Evolutionary conservation across 1,140 invertebrate species (phyloP).

Genomic region (Carposina sasakii): DNA sequence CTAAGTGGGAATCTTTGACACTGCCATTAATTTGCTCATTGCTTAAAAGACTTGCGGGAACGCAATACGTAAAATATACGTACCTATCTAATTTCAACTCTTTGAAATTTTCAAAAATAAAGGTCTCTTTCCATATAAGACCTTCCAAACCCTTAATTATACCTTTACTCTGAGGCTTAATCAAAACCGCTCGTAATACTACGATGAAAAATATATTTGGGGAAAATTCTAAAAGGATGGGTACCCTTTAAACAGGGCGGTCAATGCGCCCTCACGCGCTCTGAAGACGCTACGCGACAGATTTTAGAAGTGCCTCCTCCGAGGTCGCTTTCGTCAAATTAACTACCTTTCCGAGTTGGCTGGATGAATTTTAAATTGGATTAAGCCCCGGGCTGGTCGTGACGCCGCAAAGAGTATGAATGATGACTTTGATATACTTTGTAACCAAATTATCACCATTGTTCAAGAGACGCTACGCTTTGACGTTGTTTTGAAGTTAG

Average conservation of each 20-base stretch:
- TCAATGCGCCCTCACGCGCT: conserved; percentile 56
- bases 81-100: too few relatives aligned
- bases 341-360: conserved; percentile 46
- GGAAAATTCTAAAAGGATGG: too few relatives aligned
- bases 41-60: too few relatives aligned
- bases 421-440: conserved; percentile 48
- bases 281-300: conserved; percentile 37
- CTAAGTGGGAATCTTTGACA: too few relatives aligned
- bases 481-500: neutral
- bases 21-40: too few relatives aligned
- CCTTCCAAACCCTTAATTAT: too few relatives aligned
- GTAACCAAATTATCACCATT: conserved; percentile 19
- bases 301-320: conserved; percentile 35
- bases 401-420: conserved; percentile 63
- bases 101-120: too few relatives aligned
- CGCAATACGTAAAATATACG: too few relatives aligned
- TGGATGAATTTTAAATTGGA: conserved; percentile 62
- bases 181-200: too few relatives aligned
- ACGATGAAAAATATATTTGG: too few relatives aligned
- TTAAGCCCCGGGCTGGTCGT: conserved; percentile 56
- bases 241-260: conserved; percentile 52
- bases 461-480: conserved; percentile 8
- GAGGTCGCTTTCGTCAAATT: conserved; percentile 31
- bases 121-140: too few relatives aligned
- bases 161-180: too few relatives aligned